Conservation (phyloP, 2,888 invertebrate genomes). For the Campopleginae sp. region DNA sequence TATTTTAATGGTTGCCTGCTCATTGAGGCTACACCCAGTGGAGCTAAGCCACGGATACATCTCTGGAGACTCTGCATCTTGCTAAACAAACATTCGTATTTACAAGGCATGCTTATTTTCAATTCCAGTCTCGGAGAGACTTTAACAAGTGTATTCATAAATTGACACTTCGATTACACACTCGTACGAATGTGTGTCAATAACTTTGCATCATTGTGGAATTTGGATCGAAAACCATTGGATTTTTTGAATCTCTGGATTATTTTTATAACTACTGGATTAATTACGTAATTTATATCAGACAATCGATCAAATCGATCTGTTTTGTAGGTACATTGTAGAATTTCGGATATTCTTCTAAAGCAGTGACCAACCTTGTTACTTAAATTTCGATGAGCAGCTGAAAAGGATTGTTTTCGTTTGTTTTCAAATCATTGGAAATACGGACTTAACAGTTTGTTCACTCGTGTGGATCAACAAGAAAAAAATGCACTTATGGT, state of each 20-base stretch:
- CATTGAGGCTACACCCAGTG: slow-evolving; percentile 33
- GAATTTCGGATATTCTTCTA: neutral
- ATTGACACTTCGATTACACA: no score
- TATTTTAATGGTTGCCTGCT: slow-evolving; percentile 42
- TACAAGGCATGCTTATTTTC: neutral
- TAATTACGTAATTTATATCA: neutral
- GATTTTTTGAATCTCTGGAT: neutral
- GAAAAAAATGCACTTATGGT: neutral
- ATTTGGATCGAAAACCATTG: neutral
- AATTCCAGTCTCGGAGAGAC: neutral
- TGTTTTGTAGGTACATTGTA: neutral
- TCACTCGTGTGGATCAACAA: neutral
- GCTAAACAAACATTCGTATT: neutral
- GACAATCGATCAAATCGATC: neutral
- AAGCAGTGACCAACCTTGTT: neutral
- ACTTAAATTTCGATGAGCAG: neutral
- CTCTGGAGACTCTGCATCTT: slow-evolving; percentile 69
- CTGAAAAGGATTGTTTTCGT: neutral
- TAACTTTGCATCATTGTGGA: neutral
- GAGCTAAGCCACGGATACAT: slow-evolving; percentile 56
- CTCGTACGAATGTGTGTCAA: neutral
- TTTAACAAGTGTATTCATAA: no score
- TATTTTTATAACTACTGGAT: neutral
- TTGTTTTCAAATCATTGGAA: neutral
- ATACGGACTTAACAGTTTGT: neutral